Conservation (phyloP, 2,888 invertebrate genomes). For the Anthophora plumipes region DNA sequence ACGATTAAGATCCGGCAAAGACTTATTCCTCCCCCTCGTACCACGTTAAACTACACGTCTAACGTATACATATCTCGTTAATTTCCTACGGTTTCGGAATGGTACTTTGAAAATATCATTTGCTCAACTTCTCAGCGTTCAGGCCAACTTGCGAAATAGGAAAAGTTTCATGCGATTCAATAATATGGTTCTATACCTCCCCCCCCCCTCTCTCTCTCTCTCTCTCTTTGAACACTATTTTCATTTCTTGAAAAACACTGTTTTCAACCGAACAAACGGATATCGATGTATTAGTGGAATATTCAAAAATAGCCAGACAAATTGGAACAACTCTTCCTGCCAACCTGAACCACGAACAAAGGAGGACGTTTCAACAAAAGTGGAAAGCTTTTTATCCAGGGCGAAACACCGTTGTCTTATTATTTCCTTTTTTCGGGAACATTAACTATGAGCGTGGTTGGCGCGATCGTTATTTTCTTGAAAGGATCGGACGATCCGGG, state of each 20-base stretch:
- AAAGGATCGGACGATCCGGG: slow-evolving; percentile 86
- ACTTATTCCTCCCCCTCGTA: slow-evolving; percentile 25
- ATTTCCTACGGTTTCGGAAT: slow-evolving; percentile 20
- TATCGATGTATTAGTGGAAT: too few relatives aligned
- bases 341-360: not conserved
- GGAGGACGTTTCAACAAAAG: not conserved
- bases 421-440: slow-evolving; percentile 83
- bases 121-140: slow-evolving; percentile 7
- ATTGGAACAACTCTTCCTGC: not conserved
- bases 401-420: slow-evolving; percentile 38
- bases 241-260: too few relatives aligned
- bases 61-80: slow-evolving; percentile 15
- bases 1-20: slow-evolving; percentile 62
- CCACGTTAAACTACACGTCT: not conserved
- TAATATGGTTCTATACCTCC: not conserved
- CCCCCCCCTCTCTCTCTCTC: too few relatives aligned
- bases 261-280: too few relatives aligned
- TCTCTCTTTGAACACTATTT: too few relatives aligned
- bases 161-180: slow-evolving; percentile 2
- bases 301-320: too few relatives aligned
- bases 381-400: slow-evolving; percentile 32
- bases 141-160: slow-evolving; percentile 10
- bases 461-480: slow-evolving; percentile 87
- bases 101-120: slow-evolving; percentile 30
- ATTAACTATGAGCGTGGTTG: slow-evolving; percentile 87